Evolutionary conservation across 2,888 invertebrate species (phyloP).

Genomic region (Metopia argyrocephala): DNA sequence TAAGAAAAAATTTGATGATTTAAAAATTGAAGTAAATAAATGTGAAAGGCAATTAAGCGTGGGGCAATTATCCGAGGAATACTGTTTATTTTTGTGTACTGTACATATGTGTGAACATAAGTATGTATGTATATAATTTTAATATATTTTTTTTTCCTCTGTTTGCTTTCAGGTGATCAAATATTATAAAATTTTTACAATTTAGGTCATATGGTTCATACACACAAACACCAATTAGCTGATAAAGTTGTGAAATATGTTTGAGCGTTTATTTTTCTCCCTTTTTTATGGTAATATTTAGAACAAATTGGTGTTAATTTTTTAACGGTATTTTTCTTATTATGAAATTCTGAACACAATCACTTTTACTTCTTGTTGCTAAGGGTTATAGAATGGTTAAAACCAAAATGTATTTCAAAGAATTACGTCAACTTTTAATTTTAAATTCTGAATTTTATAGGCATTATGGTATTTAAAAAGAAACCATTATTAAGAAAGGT

Average conservation of each 20-base stretch:
- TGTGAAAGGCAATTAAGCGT: too few species aligned
- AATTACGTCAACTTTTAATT: not conserved
- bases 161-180: not conserved
- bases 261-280: too few species aligned
- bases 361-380: not conserved
- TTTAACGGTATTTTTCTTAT: not conserved
- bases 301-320: conserved; percentile 9
- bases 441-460: not conserved
- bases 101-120: not conserved
- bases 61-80: too few species aligned
- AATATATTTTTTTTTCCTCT: not conserved
- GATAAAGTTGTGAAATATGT: conserved; percentile 23
- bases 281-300: not conserved
- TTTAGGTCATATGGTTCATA: conserved; percentile 40
- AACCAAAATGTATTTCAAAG: not conserved
- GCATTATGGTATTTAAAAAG: too few species aligned
- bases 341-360: not conserved
- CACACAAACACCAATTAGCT: conserved; percentile 14
- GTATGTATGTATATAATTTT: not conserved
- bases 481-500: not conserved
- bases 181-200: conserved; percentile 47
- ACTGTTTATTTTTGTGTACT: too few species aligned
- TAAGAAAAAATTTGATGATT: too few species aligned
- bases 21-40: too few species aligned
- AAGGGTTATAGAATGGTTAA: not conserved